Conservation (phyloP, 2,888 invertebrate species). For the Crocallis elinguaria region DNA sequence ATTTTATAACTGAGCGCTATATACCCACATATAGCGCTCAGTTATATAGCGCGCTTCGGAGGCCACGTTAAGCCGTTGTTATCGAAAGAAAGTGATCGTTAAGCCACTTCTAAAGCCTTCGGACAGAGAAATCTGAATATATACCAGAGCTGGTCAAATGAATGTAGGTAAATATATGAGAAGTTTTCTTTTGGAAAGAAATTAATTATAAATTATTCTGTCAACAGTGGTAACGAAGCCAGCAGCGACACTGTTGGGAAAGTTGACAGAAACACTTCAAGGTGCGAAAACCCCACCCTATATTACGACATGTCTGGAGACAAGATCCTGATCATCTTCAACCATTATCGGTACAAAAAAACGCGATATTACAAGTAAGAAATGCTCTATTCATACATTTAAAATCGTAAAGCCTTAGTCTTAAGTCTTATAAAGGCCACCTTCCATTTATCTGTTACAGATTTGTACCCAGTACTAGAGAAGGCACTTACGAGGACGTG, state of each 20-base stretch:
- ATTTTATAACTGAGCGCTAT: no score
- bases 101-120: no score
- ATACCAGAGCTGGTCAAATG: no score
- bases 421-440: background rate
- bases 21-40: no score
- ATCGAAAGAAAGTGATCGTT: no score
- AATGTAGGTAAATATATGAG: no score
- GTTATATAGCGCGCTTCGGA: no score
- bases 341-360: slow-evolving; percentile 53
- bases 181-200: no score
- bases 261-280: background rate
- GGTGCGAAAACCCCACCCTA: slow-evolving; percentile 23
- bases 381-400: no score
- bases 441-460: slow-evolving; percentile 5
- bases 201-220: background rate
- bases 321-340: slow-evolving; percentile 61
- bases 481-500: slow-evolving; percentile 58
- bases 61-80: no score
- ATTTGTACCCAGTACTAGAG: slow-evolving; percentile 28
- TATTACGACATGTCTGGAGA: slow-evolving; percentile 67
- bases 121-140: no score
- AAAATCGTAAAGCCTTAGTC: no score
- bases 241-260: background rate
- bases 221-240: background rate
- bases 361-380: slow-evolving; percentile 57